A percentile compares a stretch with the other conserved stretches of the same genome.
Conservation (phyloP, 2,113 vertebrate species). For the Pionites leucogaster region DNA sequence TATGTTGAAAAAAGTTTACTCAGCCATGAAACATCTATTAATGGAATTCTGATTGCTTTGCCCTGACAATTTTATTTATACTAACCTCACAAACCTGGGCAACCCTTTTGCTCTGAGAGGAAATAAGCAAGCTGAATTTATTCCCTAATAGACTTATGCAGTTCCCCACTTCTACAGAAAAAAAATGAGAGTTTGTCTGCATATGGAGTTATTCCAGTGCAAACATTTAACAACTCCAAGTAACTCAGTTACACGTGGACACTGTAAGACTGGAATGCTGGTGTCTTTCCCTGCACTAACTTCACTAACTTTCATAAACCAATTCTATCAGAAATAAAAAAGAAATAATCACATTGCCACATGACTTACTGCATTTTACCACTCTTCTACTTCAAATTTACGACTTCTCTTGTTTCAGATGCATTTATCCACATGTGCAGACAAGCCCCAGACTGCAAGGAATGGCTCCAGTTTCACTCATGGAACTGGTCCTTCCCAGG, state of each 20-base stretch:
- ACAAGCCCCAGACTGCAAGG: background rate
- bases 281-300: background rate
- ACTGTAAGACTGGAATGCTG: background rate
- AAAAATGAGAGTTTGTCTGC: background rate
- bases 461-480: background rate
- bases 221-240: background rate
- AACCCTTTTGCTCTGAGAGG: background rate
- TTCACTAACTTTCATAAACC: background rate
- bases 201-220: background rate
- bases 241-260: background rate
- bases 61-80: background rate
- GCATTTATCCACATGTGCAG: background rate
- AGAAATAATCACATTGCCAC: background rate
- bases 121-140: background rate
- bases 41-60: background rate
- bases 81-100: background rate
- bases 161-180: background rate
- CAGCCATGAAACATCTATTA: background rate
- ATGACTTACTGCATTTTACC: background rate
- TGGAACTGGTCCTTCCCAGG: slow-evolving; percentile 45
- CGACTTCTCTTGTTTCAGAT: background rate
- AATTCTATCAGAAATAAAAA: background rate
- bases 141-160: background rate
- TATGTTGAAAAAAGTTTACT: background rate
- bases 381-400: background rate